Percentiles rank a stretch among this genome's conserved stretches.
These are phyloP conservation scores for Coluber constrictor DNA, from an alignment of 2,797 vertebrate genomes.

Conservation along the genomic window DNA sequence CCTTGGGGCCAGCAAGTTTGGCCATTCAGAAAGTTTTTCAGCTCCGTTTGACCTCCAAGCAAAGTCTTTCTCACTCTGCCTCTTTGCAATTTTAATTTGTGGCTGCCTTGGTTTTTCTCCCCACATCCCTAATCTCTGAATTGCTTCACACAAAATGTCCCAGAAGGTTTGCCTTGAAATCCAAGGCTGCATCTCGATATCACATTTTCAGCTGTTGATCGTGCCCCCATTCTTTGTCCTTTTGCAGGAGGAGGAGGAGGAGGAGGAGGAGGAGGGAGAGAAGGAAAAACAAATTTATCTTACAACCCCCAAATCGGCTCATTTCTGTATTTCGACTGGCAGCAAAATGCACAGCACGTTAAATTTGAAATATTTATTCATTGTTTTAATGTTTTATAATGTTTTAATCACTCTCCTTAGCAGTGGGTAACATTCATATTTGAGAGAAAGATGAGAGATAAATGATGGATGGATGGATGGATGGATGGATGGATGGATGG, in stretches of 20 bases:
- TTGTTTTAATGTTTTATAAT: background rate
- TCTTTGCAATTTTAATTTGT: background rate
- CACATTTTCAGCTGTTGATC: background rate
- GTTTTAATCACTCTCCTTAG: background rate
- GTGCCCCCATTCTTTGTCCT: no score
- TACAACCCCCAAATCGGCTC: background rate
- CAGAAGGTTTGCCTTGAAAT: background rate
- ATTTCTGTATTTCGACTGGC: background rate
- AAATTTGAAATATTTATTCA: background rate
- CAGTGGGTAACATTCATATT: no score
- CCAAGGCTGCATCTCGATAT: background rate
- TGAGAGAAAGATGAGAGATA: no score
- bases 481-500: no score
- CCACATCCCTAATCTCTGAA: background rate
- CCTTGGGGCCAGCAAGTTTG: slow-evolving; percentile 35
- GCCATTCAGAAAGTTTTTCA: slow-evolving; percentile 4
- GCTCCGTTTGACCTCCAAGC: slow-evolving; percentile 19
- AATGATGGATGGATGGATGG: no score
- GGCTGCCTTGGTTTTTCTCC: no score
- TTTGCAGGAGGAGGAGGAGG: background rate
- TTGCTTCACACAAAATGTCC: background rate
- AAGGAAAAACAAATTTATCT: background rate
- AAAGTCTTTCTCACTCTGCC: background rate
- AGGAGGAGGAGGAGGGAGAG: no score
- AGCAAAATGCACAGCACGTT: background rate